Evolutionary conservation across 2,888 invertebrate species (phyloP), one percentile per base, ranked within the genome.

Genomic region (Alviniconcha strummeri): DNA sequence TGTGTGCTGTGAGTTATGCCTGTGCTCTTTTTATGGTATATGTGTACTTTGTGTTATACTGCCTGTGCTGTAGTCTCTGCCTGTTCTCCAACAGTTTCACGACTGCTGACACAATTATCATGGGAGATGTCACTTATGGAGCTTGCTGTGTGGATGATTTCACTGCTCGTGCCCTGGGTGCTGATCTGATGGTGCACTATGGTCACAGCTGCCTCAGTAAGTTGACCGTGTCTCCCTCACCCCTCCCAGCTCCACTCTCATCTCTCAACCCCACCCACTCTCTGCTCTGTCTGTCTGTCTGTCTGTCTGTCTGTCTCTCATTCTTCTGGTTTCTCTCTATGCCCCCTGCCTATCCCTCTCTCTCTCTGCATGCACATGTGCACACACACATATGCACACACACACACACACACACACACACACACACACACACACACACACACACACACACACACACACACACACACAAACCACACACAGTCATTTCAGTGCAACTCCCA

Each of bases 41-140:
- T 3, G 36, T 36, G 36, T 36, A 36, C 36, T 36, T 36, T 36
- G 36, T 36, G 36, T 36, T 36, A 36, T 36, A 36, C 0, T 36
- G 36, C 36, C 36, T 36, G 36, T 36, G 36, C 36, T 36, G 36
- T 36, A 36, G 36, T 36, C 36, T 36, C 36, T 36, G 36, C 36
- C 36, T 36, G 36, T 36, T 36, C 36, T 36, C 36, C 9, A 1
- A 69, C 84, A 93, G 93, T 83, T 98, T 98, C 92, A 97, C 98
- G 3, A 96, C 95, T 67, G 97, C 97, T 4, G 98, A 99, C 90
- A 96, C 97, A 0, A 96, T 99, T 79, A 98, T 99, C 86, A 98
- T 99, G 98, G 99, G 98, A 9, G 99, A 99, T 94, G 99, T 99
- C 19, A 99, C 99, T 0, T 99, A 99, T 92, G 99, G 99, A 69